Evolutionary conservation across 1,140 invertebrate species (phyloP).

Genomic region (Harpegnathos saltator): DNA sequence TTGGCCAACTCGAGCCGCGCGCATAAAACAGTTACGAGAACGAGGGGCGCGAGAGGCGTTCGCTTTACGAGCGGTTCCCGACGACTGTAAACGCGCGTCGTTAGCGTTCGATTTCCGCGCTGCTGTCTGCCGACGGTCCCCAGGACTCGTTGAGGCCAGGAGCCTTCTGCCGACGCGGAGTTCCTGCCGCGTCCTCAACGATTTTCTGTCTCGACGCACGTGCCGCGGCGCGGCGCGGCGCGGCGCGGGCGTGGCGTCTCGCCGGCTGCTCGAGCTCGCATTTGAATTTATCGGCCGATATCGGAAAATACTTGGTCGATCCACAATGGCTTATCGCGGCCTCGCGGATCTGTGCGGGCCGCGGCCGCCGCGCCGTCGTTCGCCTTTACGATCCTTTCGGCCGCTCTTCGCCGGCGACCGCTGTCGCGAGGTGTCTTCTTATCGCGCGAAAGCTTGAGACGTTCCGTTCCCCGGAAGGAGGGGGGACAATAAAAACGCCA

Average conservation of each 20-base stretch:
- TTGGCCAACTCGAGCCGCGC: no score
- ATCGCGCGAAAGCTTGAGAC: not conserved
- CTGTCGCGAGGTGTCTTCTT: conserved; percentile 1
- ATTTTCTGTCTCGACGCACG: conserved; percentile 79
- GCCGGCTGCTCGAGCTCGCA: conserved; percentile 66
- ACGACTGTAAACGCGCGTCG: conserved; percentile 19
- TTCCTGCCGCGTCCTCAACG: conserved; percentile 75
- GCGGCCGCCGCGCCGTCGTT: not conserved
- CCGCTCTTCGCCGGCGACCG: not conserved
- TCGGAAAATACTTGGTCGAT: conserved; percentile 77
- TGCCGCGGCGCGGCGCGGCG: no score
- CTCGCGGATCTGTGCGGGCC: conserved; percentile 45
- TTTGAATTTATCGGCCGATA: conserved; percentile 79
- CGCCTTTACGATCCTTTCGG: conserved; percentile 36
- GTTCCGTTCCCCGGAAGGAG: not conserved
- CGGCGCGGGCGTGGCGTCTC: conserved; percentile 70
- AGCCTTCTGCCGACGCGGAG: conserved; percentile 54
- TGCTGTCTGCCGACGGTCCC: conserved; percentile 1
- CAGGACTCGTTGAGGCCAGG: conserved; percentile 43
- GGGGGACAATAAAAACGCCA: conserved; percentile 29
- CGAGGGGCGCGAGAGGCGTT: not conserved
- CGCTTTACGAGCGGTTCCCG: conserved; percentile 16
- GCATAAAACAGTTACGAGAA: no score
- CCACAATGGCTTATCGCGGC: conserved; percentile 75
- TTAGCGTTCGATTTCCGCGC: conserved; percentile 14